phyloP scores from a whole-genome alignment of 2,113 vertebrate species.

The Pogonocichla stellata region DNA sequence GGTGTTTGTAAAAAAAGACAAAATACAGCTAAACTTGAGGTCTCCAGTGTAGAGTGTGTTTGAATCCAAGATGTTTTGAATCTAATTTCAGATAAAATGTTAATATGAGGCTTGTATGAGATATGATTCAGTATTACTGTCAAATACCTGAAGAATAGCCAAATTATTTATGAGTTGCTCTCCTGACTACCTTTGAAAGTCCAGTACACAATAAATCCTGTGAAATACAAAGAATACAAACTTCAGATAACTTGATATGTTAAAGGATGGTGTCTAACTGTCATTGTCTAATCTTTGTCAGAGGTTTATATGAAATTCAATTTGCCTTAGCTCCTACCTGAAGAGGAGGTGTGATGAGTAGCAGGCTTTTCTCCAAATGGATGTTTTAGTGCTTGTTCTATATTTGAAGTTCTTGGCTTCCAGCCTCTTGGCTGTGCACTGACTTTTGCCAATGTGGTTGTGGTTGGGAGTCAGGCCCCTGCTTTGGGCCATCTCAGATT shows the following conservation, averaged over 20 bases:
- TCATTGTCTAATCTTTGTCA: background rate
- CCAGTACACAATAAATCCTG: background rate
- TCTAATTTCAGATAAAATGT: background rate
- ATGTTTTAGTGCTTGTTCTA: background rate
- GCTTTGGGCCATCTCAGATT: background rate
- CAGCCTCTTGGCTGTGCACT: background rate
- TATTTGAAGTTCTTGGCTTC: background rate
- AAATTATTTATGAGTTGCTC: background rate
- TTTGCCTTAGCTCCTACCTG: background rate
- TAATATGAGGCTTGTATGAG: background rate
- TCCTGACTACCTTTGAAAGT: background rate
- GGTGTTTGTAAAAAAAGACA: background rate
- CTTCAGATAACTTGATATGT: background rate
- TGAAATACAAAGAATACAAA: background rate
- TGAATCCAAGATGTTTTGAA: background rate
- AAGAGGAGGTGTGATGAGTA: background rate
- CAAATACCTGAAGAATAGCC: background rate
- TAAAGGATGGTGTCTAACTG: background rate
- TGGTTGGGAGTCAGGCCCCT: background rate
- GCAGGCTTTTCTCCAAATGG: background rate
- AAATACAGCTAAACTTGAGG: background rate
- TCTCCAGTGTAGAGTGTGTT: background rate
- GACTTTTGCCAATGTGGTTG: background rate
- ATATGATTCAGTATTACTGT: background rate
- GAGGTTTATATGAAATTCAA: background rate